Evolutionary conservation across 2,113 vertebrate species (phyloP), one percentile per base, ranked within the genome.

Genomic region (Craseonycteris thonglongyai): DNA sequence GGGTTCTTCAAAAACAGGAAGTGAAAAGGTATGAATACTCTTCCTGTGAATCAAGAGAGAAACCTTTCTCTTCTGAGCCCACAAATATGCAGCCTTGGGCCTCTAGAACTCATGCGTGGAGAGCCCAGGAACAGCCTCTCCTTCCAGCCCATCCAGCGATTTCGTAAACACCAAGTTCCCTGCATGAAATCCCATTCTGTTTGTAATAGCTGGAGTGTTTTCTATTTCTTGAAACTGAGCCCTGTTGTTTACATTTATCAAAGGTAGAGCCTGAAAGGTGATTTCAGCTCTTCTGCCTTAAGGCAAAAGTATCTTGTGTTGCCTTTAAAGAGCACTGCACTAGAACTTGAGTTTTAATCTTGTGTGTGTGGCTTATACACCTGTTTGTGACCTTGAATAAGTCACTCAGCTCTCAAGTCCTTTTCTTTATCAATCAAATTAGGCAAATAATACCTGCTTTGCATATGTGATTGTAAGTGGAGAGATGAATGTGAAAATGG

Each of bases 1-100:
- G 76, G 82, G 84, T 97, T 82, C 96, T 91, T 96, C 95, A 97
- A 98, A 98, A 98, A 96, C 98, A 98, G 98, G 97, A 98, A 98
- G 97, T 97, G 94, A 97, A 97, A 97, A 97, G 38, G 45, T 95
- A 95, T 96, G 82, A 97, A 83, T 59, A 94, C 51, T 93, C 96
- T 98, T 98, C 96, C 97, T 97, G 97, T 97, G 97, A 96, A 97
- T 95, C 96, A 96, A 96, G 80, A 96, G 91, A 80, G 66, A 78
- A 72, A 65, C 0, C 13, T 35, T 72, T 86, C 16, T 90, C 19
- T 7, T 76, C 28, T 35, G 56, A 28, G 19, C 38, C 35, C 47
- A 26, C n/a, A 80, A 58, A 35, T 38, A 21, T 8, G 14, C 30
- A 72, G 35, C 35, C 24, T 4, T 7, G 30, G 88, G 47, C 49